Base-by-base conservation (phyloP, 1,140 invertebrate species). In the Pygmarrhopalites habei region DNA sequence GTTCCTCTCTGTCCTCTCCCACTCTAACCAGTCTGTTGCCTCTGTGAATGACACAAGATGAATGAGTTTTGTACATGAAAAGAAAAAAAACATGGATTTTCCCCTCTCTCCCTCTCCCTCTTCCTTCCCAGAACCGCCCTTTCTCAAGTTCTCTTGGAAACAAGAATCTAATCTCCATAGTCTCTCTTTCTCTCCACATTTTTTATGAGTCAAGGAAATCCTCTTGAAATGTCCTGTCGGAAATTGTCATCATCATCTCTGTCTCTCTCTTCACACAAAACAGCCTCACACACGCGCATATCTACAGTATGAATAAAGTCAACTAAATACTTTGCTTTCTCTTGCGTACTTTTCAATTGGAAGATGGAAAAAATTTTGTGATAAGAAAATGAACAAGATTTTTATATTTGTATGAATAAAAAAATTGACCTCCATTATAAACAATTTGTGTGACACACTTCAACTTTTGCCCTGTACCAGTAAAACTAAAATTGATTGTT, bases 21-120 rank as follows among this genome's bases (percentile, higher is more conserved):
- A n/a, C n/a, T n/a, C n/a, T n/a, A 39, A 39, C 17, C 35, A 63
- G 53, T 39, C 28, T 52, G 29, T 51, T 35, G 53, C 46, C 41
- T 58, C 53, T 68, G 51, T 65, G 35, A 53, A 67, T 61, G 46
- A 62, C 28, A 66, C 26, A 66, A 62, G 63, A 62, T 52, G 43
- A 61, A 63, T 60, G 57, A 47, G 23, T 52, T 63, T 55, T 57
- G 57, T 55, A 58, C 60, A 52, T 26, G 55, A 35, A 57, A 61
- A 53, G 29, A 10, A 39, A 39, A 39, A 10, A 39, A 7, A 17
- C 10, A 39, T 10, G 7, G 7, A 39, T 39, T 39, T 39, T 39
- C 10, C 17, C 7, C 10, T 39, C 35, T 39, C 35, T 39, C 35
- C 35, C 19, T 49, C 19, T 23, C 23, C 46, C 7, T 7, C 46